A percentile compares a stretch with the other conserved stretches of the same genome.
Evolutionary conservation across 2,797 vertebrate genomes (phyloP).

Genomic region (Loriculus beryllinus): DNA sequence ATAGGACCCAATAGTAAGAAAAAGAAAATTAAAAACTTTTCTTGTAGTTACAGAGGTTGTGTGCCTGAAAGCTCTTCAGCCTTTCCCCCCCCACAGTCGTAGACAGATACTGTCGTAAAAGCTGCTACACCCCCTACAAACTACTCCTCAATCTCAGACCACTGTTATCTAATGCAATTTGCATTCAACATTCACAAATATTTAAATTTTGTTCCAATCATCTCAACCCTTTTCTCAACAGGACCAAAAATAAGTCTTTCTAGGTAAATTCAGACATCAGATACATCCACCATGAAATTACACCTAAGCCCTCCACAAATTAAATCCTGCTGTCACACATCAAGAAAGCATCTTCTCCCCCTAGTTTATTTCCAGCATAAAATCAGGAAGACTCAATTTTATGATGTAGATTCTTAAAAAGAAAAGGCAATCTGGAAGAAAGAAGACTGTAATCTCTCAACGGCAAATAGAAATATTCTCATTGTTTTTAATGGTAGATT

Average conservation of each 20-base stretch:
- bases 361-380: conserved; percentile 75
- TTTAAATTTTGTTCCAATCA: background rate
- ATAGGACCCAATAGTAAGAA: background rate
- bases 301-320: background rate
- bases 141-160: background rate
- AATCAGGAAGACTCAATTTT: conserved; percentile 65
- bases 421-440: conserved; percentile 58
- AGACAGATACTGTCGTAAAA: background rate
- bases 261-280: conserved; percentile 44
- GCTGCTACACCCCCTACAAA: background rate
- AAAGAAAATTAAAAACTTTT: background rate
- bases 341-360: conserved; percentile 67
- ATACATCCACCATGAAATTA: conserved; percentile 19
- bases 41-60: background rate
- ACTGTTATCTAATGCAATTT: background rate
- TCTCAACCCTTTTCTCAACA: background rate
- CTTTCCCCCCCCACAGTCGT: background rate
- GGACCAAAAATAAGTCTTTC: conserved; percentile 29
- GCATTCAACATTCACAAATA: background rate
- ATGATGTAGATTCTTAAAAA: conserved; percentile 76
- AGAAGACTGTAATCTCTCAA: conserved; percentile 61
- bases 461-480: conserved; percentile 54
- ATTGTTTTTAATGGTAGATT: conserved; percentile 66
- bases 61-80: background rate
- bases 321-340: conserved; percentile 55